A percentile compares a stretch with the other conserved stretches of the same genome.
Evolutionary conservation across 2,888 invertebrate species (phyloP).

Genomic region (Ochlodes sylvanus): DNA sequence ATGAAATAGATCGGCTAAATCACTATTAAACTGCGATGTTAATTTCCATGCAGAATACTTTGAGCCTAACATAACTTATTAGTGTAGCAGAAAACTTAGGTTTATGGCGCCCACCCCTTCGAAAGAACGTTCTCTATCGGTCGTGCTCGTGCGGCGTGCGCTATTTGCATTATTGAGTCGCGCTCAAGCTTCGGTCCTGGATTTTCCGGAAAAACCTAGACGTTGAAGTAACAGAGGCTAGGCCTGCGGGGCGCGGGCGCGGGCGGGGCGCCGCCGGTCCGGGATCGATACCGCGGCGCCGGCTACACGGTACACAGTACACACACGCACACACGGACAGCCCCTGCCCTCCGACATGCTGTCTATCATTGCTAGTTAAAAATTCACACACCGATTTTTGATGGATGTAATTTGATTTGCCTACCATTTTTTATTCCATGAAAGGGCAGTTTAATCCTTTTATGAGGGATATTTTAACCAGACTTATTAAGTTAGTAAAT

Average conservation of each 20-base stretch:
- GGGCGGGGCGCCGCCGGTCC: constrained; percentile 45
- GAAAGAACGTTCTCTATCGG: constrained; percentile 6
- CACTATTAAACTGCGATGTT: too few relatives aligned
- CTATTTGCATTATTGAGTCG: constrained; percentile 40
- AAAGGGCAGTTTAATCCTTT: too few relatives aligned
- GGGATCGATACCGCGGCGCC: constrained; percentile 56
- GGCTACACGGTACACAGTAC: constrained; percentile 27
- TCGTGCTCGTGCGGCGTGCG: background rate
- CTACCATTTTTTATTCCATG: too few relatives aligned
- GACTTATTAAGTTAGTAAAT: too few relatives aligned
- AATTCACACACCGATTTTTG: background rate
- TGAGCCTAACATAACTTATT: background rate
- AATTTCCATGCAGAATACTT: background rate
- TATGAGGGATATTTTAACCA: too few relatives aligned
- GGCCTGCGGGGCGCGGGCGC: constrained; percentile 46
- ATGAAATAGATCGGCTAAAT: too few relatives aligned
- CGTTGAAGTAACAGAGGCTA: constrained; percentile 57
- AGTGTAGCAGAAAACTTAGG: too few relatives aligned
- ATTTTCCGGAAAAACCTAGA: constrained; percentile 61
- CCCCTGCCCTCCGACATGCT: constrained; percentile 46
- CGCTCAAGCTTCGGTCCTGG: constrained; percentile 38
- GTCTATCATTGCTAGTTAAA: constrained; percentile 45
- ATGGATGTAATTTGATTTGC: background rate
- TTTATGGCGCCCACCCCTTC: constrained; percentile 3
- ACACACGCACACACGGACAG: constrained; percentile 37